A percentile compares a stretch with the other conserved stretches of the same genome.
These are phyloP conservation scores for Muraenolepis orangiensis DNA, from an alignment of 2,797 vertebrate genomes.

Conservation along the genomic window DNA sequence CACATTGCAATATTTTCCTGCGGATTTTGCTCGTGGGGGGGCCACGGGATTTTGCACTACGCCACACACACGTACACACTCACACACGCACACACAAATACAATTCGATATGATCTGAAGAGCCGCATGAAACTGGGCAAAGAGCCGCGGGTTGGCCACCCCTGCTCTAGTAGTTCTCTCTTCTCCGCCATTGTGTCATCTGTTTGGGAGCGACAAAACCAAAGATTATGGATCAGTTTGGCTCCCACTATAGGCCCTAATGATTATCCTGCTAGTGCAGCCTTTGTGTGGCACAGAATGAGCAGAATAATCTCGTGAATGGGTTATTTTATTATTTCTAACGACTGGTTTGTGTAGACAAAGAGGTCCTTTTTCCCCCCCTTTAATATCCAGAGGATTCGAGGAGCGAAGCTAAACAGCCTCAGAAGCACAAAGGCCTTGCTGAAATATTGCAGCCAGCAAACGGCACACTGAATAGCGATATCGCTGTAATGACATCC, in stretches of 20 bases:
- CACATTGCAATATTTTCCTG: too few species aligned
- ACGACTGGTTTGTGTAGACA: slow-evolving; percentile 42
- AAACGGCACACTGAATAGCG: background rate
- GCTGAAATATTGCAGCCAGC: slow-evolving; percentile 10
- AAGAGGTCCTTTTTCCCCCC: background rate
- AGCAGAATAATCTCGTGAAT: slow-evolving; percentile 68
- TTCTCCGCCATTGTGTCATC: slow-evolving; percentile 38
- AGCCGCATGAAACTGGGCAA: too few species aligned
- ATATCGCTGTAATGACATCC: slow-evolving; percentile 2
- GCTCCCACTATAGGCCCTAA: slow-evolving; percentile 53
- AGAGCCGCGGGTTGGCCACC: too few species aligned
- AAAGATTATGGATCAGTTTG: slow-evolving; percentile 67
- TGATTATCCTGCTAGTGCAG: slow-evolving; percentile 55
- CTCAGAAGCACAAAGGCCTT: slow-evolving; percentile 50
- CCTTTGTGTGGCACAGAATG: slow-evolving; percentile 58
- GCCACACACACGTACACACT: too few species aligned
- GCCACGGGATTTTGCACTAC: too few species aligned
- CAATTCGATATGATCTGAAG: too few species aligned
- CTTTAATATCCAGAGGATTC: slow-evolving; percentile 3
- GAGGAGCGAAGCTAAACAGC: slow-evolving; percentile 47
- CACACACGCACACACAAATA: too few species aligned
- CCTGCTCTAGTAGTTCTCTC: slow-evolving; percentile 23
- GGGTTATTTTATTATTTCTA: slow-evolving; percentile 60
- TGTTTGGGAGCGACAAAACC: slow-evolving; percentile 39
- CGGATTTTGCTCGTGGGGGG: too few species aligned